phyloP scores from a whole-genome alignment of 1,140 invertebrate genomes.

The Meloidogyne chitwoodi region DNA sequence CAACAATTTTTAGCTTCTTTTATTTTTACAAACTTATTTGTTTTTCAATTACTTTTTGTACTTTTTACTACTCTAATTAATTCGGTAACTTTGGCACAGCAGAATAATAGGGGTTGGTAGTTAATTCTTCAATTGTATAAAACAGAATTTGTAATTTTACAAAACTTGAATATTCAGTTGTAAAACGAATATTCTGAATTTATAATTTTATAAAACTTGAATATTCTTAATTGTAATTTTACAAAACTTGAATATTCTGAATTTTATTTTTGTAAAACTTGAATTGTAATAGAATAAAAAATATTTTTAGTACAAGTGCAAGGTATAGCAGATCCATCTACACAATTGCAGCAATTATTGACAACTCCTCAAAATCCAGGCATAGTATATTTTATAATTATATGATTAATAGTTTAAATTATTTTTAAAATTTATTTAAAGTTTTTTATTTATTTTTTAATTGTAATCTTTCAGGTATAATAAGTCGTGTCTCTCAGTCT shows the following conservation, averaged over 20 bases:
- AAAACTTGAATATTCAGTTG: not conserved
- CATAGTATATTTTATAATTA: not conserved
- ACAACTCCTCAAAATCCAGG: not conserved
- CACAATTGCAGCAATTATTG: not conserved
- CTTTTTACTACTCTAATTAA: not conserved
- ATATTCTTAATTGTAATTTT: not conserved
- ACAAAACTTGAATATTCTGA: not conserved
- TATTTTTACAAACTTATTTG: not conserved
- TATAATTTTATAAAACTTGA: not conserved
- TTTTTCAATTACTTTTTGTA: conserved; percentile 1
- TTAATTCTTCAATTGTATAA: not conserved
- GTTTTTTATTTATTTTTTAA: not conserved
- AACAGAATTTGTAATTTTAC: too few relatives aligned
- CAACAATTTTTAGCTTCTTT: not conserved
- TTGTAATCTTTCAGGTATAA: conserved; percentile 2
- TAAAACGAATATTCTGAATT: not conserved
- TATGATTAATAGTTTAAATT: too few relatives aligned
- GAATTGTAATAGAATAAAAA: not conserved
- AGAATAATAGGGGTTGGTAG: not conserved
- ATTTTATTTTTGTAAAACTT: not conserved
- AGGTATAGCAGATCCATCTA: not conserved
- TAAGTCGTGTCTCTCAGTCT: not conserved
- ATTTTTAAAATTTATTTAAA: not conserved
- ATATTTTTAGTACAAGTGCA: not conserved
- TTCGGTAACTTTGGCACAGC: not conserved